Percentiles rank a stretch among this genome's conserved stretches.
These are phyloP conservation scores for Tragelaphus eurycerus DNA, from an alignment of 2,797 vertebrate genomes.

Conservation along the genomic window DNA sequence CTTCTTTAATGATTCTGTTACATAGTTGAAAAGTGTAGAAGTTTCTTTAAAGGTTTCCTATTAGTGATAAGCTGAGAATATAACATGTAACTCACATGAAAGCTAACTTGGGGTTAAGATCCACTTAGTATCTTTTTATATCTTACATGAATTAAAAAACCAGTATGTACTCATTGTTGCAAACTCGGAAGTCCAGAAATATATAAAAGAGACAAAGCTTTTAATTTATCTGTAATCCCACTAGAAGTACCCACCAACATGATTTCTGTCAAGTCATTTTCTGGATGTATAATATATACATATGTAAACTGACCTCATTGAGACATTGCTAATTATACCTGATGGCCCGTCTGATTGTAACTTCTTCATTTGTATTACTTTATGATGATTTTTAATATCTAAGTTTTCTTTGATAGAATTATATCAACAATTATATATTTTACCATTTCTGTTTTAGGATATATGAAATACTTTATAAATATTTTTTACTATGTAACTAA, in stretches of 20 bases:
- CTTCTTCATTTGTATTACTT: background rate
- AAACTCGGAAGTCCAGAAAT: background rate
- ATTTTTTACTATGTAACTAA: background rate
- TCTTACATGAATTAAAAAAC: background rate
- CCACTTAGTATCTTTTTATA: slow-evolving; percentile 9
- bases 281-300: background rate
- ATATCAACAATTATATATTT: background rate
- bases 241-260: slow-evolving; percentile 6
- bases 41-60: slow-evolving; percentile 22
- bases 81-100: background rate
- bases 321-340: background rate
- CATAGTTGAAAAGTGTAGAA: background rate
- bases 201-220: background rate
- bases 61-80: background rate
- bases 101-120: background rate
- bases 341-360: background rate
- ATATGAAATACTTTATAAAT: background rate
- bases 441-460: background rate
- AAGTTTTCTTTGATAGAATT: background rate
- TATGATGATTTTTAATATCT: background rate
- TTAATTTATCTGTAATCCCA: background rate
- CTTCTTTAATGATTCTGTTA: background rate
- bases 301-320: background rate
- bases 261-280: background rate
- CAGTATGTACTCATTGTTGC: background rate